These are phyloP conservation scores for Leuciscus idus DNA, from an alignment of 2,113 vertebrate genomes.

Conservation along the genomic window DNA sequence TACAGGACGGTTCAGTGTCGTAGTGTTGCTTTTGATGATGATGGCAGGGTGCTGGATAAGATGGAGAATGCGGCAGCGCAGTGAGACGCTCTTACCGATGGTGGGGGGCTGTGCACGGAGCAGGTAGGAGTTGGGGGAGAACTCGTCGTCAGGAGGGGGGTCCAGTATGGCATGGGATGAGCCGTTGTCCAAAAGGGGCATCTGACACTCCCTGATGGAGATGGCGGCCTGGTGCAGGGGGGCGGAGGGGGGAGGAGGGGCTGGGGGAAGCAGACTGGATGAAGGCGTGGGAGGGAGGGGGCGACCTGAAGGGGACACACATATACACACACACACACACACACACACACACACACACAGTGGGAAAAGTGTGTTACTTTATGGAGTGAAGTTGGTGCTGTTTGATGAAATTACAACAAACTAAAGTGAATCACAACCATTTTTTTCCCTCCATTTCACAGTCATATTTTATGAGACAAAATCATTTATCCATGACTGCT, in stretches of 20 bases:
- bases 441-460: not conserved
- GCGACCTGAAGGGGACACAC: constrained; percentile 77
- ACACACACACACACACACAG: constrained; percentile 23
- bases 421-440: not conserved
- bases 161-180: constrained; percentile 91
- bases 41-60: not conserved
- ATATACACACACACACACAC: constrained; percentile 17
- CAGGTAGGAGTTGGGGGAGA: constrained; percentile 89
- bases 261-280: constrained; percentile 89
- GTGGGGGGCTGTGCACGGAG: constrained; percentile 84
- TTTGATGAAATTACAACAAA: constrained; percentile 13
- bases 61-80: not conserved
- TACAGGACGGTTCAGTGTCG: not conserved
- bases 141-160: constrained; percentile 87
- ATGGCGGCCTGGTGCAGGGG: constrained; percentile 85
- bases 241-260: constrained; percentile 85
- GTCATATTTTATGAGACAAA: not conserved
- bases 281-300: constrained; percentile 92
- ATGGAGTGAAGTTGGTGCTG: constrained; percentile 18
- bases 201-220: constrained; percentile 84
- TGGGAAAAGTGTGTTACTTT: constrained; percentile 25
- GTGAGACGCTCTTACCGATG: constrained; percentile 80
- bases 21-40: not conserved
- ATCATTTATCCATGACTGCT: not conserved
- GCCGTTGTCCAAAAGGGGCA: constrained; percentile 92